Base-by-base conservation (phyloP, 92 coral and sea anemone genomes). In the Epizoanthus scotinus region DNA sequence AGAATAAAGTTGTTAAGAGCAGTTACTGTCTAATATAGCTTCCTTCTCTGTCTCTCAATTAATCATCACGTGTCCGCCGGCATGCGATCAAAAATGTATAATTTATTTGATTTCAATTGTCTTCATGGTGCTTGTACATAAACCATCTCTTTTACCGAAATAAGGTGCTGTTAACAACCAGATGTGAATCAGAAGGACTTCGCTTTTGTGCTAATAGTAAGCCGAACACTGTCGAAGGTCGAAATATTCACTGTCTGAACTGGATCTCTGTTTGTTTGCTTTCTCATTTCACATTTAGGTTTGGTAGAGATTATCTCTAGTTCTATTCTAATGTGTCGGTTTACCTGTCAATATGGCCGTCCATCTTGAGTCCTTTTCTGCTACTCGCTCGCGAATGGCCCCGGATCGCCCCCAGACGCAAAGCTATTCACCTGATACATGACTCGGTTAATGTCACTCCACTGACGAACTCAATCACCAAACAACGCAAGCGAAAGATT, bases 261-360 rank as follows among this genome's bases (percentile, higher is more conserved):
- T 13, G 52, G 52, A 47, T 47, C 52, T 47, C 52, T 47, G 52
- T 47, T 47, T 47, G 15, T 8, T 47, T 8, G 52, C 52, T 15
- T 47, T 47, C 17, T 47, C 52, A 47, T 47, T 47, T 47, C 14
- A 13, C 2, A 47, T 12, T 47, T 47, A 15, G 17, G 14, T 47
- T 47, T 47, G 52, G 52, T 47, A 13, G 14, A 47, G 52, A 13
- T 47, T 9, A 0, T 47, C 52, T 47, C 52, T 47, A 47, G 55
- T n/a, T 70, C 27, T 2, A 28, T 13, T 70, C 27, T 44, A 12
- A 54, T 47, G 31, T 47, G 26, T 18, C 5, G 25, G 34, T 70
- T 70, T 70, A 70, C 77, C 77, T 70, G 77, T 42, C 20, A 70
- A 21, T 40, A 21, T 36, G 67, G 68, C 26, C 36, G 55, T 75